These are phyloP conservation scores for Plectus sambesii DNA, from an alignment of 1,140 invertebrate species.

Conservation along the genomic window DNA sequence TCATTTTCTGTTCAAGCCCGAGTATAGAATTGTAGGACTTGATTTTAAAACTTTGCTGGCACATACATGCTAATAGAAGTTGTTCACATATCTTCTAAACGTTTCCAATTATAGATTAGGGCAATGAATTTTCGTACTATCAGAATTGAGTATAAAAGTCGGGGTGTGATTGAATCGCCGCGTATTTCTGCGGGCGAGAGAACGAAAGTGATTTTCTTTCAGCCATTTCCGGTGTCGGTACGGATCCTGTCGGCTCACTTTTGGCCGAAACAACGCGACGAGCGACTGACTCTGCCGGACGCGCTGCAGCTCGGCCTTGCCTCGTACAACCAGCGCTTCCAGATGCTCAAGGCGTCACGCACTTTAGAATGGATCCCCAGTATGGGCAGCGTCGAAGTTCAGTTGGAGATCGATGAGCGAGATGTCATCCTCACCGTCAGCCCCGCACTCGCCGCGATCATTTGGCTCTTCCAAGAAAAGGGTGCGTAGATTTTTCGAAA, in stretches of 20 bases:
- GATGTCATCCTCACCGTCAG: slow-evolving; percentile 71
- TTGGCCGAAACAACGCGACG: slow-evolving; percentile 92
- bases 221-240: slow-evolving; percentile 61
- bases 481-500: slow-evolving; percentile 48
- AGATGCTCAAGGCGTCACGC: slow-evolving; percentile 68
- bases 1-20: slow-evolving; percentile 65
- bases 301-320: slow-evolving; percentile 68
- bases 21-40: too few species aligned
- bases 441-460: slow-evolving; percentile 82
- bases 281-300: slow-evolving; percentile 72
- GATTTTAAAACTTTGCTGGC: too few species aligned
- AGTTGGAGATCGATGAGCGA: slow-evolving; percentile 73
- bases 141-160: too few species aligned
- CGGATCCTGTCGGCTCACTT: slow-evolving; percentile 94
- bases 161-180: too few species aligned
- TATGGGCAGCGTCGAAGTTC: slow-evolving; percentile 76
- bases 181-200: too few species aligned
- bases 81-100: too few species aligned
- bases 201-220: too few species aligned
- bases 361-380: slow-evolving; percentile 86
- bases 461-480: slow-evolving; percentile 84
- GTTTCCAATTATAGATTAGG: too few species aligned
- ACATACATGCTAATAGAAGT: too few species aligned
- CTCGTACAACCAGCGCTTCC: slow-evolving; percentile 78
- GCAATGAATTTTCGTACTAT: too few species aligned